These are phyloP conservation scores for Sinosuthora webbiana DNA, from an alignment of 2,113 vertebrate genomes.

Conservation along the genomic window DNA sequence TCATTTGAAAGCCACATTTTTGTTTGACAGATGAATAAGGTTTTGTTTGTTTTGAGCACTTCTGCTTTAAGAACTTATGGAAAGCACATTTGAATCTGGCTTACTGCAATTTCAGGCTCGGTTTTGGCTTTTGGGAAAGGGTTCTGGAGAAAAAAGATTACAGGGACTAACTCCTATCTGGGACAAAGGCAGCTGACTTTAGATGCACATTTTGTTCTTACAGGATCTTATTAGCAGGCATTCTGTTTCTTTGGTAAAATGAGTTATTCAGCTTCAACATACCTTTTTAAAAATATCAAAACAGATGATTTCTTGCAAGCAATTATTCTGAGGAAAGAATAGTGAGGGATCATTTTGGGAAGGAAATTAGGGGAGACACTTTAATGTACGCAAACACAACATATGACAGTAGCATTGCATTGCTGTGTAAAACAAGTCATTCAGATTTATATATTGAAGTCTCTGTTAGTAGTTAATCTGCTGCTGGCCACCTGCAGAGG, in stretches of 20 bases:
- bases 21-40: neutral
- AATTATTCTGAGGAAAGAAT: neutral
- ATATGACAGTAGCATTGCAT: constrained; percentile 26
- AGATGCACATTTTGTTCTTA: neutral
- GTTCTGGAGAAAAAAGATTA: neutral
- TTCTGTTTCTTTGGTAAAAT: neutral
- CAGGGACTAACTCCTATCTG: neutral
- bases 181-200: neutral
- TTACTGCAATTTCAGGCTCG: neutral
- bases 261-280: neutral
- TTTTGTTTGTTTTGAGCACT: neutral
- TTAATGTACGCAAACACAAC: constrained; percentile 47
- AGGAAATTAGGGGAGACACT: neutral
- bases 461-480: constrained; percentile 77
- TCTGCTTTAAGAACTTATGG: neutral
- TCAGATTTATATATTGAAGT: constrained; percentile 64
- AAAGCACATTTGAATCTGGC: neutral
- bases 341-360: constrained; percentile 11
- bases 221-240: neutral
- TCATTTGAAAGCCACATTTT: neutral
- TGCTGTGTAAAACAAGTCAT: constrained; percentile 65
- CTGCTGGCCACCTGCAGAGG: constrained; percentile 74
- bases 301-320: neutral
- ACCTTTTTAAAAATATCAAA: neutral
- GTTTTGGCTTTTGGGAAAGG: neutral